These are phyloP conservation scores for Phocides pigmalion DNA, from an alignment of 1,140 invertebrate genomes.

Conservation along the genomic window DNA sequence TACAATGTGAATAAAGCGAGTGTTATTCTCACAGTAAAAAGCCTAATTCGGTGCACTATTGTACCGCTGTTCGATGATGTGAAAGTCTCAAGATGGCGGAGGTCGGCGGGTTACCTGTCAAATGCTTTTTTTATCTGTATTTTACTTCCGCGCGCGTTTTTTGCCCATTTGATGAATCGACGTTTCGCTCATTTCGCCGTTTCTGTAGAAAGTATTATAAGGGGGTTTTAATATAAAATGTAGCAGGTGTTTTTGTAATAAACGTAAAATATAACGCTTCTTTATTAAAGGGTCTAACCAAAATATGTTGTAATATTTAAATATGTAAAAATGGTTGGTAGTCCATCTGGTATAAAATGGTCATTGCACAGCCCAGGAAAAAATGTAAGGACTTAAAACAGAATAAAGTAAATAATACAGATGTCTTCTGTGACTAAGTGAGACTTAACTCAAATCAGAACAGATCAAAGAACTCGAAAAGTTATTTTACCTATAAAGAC, in stretches of 20 bases:
- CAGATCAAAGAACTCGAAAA: too few relatives aligned
- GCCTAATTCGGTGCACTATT: constrained; percentile 51
- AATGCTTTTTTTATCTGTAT: constrained; percentile 46
- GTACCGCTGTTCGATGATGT: constrained; percentile 43
- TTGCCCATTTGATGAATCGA: constrained; percentile 53
- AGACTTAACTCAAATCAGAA: too few relatives aligned
- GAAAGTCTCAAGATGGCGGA: constrained; percentile 50
- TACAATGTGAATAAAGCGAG: constrained; percentile 3
- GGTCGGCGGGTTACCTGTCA: constrained; percentile 66
- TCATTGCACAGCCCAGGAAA: too few relatives aligned
- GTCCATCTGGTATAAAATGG: too few relatives aligned
- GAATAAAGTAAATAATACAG: too few relatives aligned
- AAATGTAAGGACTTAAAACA: too few relatives aligned
- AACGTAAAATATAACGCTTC: neutral
- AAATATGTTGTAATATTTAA: too few relatives aligned
- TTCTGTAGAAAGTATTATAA: neutral
- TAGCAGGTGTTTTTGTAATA: neutral
- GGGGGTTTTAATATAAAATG: neutral
- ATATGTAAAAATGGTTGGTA: too few relatives aligned
- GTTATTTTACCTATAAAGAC: too few relatives aligned
- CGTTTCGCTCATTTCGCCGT: constrained; percentile 42
- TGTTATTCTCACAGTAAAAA: constrained; percentile 29
- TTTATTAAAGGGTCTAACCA: too few relatives aligned
- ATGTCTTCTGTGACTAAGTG: too few relatives aligned
- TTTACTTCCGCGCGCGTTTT: constrained; percentile 41